Conservation (phyloP, 2,113 vertebrate genomes). For the Tautogolabrus adspersus region DNA sequence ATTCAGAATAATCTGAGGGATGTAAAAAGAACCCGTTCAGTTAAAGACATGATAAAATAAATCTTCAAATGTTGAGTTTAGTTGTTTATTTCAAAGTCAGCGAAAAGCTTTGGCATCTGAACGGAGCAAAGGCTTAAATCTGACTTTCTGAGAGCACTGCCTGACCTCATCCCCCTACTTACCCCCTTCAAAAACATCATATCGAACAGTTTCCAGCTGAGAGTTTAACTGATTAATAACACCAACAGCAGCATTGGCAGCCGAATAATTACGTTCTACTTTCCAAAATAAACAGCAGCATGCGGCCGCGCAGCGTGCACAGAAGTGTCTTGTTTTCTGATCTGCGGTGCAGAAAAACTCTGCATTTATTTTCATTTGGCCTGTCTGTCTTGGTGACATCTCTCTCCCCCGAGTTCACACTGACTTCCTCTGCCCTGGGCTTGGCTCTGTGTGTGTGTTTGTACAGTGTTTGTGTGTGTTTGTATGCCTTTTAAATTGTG, state of each 20-base stretch:
- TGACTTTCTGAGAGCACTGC: slow-evolving; percentile 25
- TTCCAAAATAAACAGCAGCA: slow-evolving; percentile 58
- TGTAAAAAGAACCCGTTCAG: background rate
- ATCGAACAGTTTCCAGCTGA: slow-evolving; percentile 54
- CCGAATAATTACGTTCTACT: slow-evolving; percentile 57
- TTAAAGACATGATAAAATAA: background rate
- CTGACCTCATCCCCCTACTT: slow-evolving; percentile 3
- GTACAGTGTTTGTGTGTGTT: background rate
- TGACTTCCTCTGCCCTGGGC: slow-evolving; percentile 24
- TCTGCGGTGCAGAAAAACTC: slow-evolving; percentile 54
- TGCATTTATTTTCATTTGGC: slow-evolving; percentile 48
- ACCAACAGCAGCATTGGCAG: slow-evolving; percentile 41
- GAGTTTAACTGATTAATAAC: slow-evolving; percentile 61
- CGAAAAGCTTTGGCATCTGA: slow-evolving; percentile 27
- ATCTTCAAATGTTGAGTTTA: background rate
- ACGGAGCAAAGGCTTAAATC: slow-evolving; percentile 29
- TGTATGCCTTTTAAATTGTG: background rate
- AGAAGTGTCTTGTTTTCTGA: slow-evolving; percentile 53
- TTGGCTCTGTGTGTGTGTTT: slow-evolving; percentile 17
- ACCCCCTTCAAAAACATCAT: background rate
- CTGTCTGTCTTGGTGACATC: slow-evolving; percentile 53
- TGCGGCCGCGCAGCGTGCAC: slow-evolving; percentile 25
- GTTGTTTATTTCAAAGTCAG: background rate
- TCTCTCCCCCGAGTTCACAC: slow-evolving; percentile 46
- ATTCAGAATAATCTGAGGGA: background rate